Conservation (phyloP, 2,888 invertebrate genomes). For the Phortica magna region DNA sequence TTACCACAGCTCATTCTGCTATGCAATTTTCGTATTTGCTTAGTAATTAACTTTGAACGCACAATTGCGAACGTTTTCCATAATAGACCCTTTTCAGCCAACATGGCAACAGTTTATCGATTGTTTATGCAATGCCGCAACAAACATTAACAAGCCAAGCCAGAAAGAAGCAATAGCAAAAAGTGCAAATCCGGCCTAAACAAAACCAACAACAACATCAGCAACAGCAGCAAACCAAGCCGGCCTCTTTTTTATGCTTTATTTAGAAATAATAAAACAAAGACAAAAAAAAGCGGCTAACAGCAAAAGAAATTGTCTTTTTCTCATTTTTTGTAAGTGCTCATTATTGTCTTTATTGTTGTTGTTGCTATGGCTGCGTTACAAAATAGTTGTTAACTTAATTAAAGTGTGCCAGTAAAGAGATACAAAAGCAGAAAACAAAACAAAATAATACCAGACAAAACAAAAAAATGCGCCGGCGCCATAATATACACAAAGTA, state of each 20-base stretch:
- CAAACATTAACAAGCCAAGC: background rate
- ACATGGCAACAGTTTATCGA: constrained; percentile 19
- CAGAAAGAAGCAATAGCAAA: background rate
- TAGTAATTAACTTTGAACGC: background rate
- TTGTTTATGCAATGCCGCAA: constrained; percentile 26
- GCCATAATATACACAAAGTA: background rate
- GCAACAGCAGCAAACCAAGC: background rate
- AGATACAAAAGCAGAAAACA: background rate
- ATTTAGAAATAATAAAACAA: constrained; percentile 8
- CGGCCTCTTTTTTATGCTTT: constrained; percentile 45
- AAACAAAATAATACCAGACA: constrained; percentile 46
- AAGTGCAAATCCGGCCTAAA: constrained; percentile 1
- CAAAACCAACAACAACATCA: constrained; percentile 2
- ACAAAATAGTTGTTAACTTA: constrained; percentile 63
- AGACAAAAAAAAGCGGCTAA: constrained; percentile 46
- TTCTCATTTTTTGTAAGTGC: background rate
- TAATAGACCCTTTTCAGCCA: background rate
- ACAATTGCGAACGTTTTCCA: background rate
- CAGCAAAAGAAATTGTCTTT: constrained; percentile 46
- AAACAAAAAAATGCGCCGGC: constrained; percentile 5
- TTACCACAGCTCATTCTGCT: background rate
- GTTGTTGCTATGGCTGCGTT: constrained; percentile 45
- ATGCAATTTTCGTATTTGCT: background rate
- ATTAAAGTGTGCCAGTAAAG: constrained; percentile 56
- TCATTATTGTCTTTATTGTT: constrained; percentile 44